A percentile compares a stretch with the other conserved stretches of the same genome.
Conservation (phyloP, 1,140 invertebrate genomes). For the Diorhabda sublineata region DNA sequence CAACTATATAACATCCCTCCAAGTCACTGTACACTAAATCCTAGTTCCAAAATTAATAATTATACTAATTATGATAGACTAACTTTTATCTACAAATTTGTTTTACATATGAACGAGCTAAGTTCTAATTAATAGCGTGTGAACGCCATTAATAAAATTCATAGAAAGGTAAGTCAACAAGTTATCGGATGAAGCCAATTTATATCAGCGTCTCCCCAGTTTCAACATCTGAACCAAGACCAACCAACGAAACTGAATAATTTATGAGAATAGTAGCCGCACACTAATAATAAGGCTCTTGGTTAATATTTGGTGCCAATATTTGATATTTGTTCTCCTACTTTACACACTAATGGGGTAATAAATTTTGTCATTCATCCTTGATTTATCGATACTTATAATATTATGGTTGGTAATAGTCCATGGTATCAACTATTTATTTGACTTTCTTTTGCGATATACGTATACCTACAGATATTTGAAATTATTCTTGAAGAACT, state of each 20-base stretch:
- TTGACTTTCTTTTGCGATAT: too few relatives aligned
- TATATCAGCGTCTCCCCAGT: background rate
- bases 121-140: background rate
- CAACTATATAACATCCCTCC: too few relatives aligned
- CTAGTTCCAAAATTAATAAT: too few relatives aligned
- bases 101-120: too few relatives aligned
- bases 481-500: too few relatives aligned
- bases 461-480: too few relatives aligned
- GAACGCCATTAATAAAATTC: background rate
- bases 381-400: background rate
- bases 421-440: background rate
- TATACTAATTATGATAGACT: too few relatives aligned
- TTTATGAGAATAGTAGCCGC: background rate
- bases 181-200: background rate
- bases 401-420: background rate
- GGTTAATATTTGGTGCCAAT: background rate
- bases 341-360: background rate
- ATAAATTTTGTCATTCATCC: conserved; percentile 3
- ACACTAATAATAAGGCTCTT: background rate
- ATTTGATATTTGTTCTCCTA: background rate
- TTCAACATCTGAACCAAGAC: background rate
- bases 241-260: conserved; percentile 2
- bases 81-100: too few relatives aligned
- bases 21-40: too few relatives aligned
- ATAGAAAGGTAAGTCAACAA: background rate